Evolutionary conservation across 2,888 invertebrate species (phyloP).

Genomic region (Cyrtodaria siliqua): DNA sequence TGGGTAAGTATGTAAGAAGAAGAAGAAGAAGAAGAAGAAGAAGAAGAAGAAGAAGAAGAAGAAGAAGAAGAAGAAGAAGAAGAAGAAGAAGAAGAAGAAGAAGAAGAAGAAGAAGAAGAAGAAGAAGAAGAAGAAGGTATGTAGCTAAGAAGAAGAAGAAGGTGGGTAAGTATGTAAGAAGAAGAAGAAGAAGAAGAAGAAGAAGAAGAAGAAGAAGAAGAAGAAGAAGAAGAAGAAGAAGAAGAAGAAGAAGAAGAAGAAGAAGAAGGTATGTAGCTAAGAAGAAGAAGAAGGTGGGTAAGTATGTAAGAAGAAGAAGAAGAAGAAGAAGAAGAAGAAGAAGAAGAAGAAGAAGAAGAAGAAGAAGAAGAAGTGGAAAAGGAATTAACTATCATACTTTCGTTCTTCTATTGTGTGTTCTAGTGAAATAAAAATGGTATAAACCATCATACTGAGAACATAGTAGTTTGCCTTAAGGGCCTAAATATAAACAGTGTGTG

Average conservation of each 20-base stretch:
- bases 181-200: background rate
- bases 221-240: constrained; percentile 3
- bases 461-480: too few species aligned
- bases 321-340: background rate
- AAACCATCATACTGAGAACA: too few species aligned
- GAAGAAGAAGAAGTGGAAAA: background rate
- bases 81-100: background rate
- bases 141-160: too few species aligned
- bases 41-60: background rate
- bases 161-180: background rate
- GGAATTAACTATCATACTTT: too few species aligned
- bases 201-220: constrained; percentile 3
- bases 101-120: background rate
- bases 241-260: constrained; percentile 3
- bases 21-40: background rate
- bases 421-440: too few species aligned
- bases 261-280: too few species aligned
- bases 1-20: background rate
- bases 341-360: background rate
- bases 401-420: too few species aligned
- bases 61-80: background rate
- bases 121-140: background rate
- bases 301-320: background rate
- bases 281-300: background rate
- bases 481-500: too few species aligned